These are phyloP conservation scores for Phoxinus dragarum DNA, from an alignment of 2,797 vertebrate genomes.

Conservation along the genomic window DNA sequence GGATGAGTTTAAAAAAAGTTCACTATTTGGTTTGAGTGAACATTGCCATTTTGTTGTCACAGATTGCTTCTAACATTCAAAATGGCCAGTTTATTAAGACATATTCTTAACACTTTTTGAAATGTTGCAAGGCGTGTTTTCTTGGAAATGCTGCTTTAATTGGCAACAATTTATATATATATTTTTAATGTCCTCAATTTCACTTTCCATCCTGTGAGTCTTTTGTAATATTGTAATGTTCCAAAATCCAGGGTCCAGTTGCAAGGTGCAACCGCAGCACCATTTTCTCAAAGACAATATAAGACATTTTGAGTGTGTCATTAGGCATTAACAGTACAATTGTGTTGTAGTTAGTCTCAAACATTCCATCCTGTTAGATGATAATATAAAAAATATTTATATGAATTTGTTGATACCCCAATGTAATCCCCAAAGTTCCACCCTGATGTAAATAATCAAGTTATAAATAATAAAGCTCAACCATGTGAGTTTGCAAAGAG, in stretches of 20 bases:
- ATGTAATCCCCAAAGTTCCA: background rate
- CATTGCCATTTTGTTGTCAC: background rate
- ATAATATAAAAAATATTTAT: background rate
- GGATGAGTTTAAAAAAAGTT: background rate
- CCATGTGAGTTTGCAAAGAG: background rate
- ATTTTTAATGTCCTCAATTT: background rate
- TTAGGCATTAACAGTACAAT: background rate
- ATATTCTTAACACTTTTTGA: background rate
- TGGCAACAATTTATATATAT: background rate
- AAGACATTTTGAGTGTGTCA: too few relatives aligned
- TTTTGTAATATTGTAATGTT: background rate
- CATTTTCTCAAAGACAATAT: background rate
- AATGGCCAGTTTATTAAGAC: background rate
- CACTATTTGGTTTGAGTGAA: background rate
- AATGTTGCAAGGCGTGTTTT: background rate
- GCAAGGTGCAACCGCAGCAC: background rate
- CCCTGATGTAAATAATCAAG: background rate
- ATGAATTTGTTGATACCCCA: background rate
- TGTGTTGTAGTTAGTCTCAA: background rate
- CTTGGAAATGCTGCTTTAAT: background rate
- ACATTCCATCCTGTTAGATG: background rate
- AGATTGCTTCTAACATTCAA: background rate
- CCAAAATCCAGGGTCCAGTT: background rate
- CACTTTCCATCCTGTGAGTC: background rate
- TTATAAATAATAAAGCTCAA: background rate